Evolutionary conservation across 2,113 vertebrate species (phyloP).

Genomic region (Hipposideros armiger): DNA sequence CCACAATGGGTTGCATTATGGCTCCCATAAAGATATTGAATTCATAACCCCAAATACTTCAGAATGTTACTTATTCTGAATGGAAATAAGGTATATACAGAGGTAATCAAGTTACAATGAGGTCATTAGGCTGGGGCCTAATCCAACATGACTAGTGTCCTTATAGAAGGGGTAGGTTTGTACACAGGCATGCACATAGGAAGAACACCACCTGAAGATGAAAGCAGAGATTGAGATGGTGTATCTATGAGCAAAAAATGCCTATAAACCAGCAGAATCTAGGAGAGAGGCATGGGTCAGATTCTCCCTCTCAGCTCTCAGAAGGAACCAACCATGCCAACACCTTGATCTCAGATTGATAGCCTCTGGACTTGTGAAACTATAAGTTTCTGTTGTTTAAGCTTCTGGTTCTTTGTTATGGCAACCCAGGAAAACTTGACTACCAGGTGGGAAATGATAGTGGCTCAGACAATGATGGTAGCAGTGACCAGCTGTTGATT

Average conservation of each 20-base stretch:
- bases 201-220: background rate
- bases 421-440: background rate
- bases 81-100: background rate
- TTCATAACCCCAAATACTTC: background rate
- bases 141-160: background rate
- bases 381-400: background rate
- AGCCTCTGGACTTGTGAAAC: background rate
- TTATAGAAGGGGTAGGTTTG: background rate
- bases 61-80: background rate
- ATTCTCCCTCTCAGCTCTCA: background rate
- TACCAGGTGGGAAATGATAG: background rate
- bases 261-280: background rate
- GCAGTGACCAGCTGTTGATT: background rate
- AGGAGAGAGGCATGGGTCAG: background rate
- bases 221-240: background rate
- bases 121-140: background rate
- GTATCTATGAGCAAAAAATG: background rate
- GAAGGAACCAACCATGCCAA: background rate
- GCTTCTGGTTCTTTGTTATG: background rate
- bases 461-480: background rate
- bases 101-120: background rate
- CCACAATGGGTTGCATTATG: background rate
- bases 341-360: background rate
- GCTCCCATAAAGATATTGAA: background rate
- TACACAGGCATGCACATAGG: background rate